These are phyloP conservation scores for Porites lutea DNA, from an alignment of 64 coral and sea anemone species.

Conservation along the genomic window DNA sequence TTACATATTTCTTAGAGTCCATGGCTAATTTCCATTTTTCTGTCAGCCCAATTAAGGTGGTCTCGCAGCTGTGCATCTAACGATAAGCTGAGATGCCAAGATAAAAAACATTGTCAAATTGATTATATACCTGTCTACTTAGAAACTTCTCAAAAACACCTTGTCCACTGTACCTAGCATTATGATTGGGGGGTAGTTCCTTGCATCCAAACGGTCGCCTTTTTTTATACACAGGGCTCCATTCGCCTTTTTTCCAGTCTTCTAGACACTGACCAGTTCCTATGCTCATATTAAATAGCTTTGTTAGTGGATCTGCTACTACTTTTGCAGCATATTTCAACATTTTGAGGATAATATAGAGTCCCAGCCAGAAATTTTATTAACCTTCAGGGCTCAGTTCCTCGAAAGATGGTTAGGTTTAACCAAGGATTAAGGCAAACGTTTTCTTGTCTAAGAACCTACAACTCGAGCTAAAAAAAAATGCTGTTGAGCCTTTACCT, in stretches of 20 bases:
- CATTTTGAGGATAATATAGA: neutral
- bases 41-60: constrained; percentile 37
- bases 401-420: too few relatives aligned
- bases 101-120: constrained; percentile 9
- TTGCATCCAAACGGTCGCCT: neutral
- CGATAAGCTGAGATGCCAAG: constrained; percentile 14
- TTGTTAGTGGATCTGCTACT: neutral
- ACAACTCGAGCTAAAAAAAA: too few relatives aligned
- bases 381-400: neutral
- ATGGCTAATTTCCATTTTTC: constrained; percentile 49
- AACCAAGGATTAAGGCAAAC: too few relatives aligned
- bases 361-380: constrained; percentile 1
- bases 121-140: neutral
- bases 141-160: constrained; percentile 22
- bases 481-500: too few relatives aligned
- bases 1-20: constrained; percentile 29
- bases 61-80: constrained; percentile 44
- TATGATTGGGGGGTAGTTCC: constrained; percentile 19
- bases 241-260: constrained; percentile 11
- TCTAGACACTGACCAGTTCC: neutral
- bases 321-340: neutral
- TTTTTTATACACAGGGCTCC: constrained; percentile 41
- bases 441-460: too few relatives aligned
- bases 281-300: constrained; percentile 4
- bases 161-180: constrained; percentile 1